Conservation (phyloP, 2,888 invertebrate species). For the Scaptomyza cyrtandrae region DNA sequence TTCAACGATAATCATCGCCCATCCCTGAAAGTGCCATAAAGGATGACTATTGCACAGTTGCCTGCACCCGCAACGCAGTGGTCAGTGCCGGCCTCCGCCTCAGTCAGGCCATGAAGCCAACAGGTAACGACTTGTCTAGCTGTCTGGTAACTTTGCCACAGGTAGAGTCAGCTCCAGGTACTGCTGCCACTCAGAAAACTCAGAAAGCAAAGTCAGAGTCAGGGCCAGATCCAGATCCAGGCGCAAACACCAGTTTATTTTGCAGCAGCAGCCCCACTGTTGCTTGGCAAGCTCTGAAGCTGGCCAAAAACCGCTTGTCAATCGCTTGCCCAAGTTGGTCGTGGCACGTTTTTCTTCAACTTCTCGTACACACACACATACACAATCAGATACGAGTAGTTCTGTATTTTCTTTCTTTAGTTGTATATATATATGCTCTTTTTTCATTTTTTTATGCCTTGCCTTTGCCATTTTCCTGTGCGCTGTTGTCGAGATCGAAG, state of each 20-base stretch:
- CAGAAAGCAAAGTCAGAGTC: constrained; percentile 17
- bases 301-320: constrained; percentile 68
- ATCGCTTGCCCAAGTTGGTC: constrained; percentile 60
- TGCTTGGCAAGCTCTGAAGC: constrained; percentile 6
- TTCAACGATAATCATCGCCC: constrained; percentile 14
- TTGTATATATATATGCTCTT: constrained; percentile 6
- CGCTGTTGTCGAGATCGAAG: constrained; percentile 64
- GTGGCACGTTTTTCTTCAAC: constrained; percentile 49
- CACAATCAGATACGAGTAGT: constrained; percentile 44
- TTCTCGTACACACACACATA: constrained; percentile 6
- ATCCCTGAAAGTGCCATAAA: constrained; percentile 33
- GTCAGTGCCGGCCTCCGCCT: neutral
- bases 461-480: constrained; percentile 24
- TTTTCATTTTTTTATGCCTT: neutral
- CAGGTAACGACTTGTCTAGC: constrained; percentile 41
- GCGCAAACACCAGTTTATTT: neutral
- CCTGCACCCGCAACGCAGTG: constrained; percentile 62
- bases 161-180: constrained; percentile 44
- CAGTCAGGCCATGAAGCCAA: neutral
- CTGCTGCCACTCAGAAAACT: constrained; percentile 43
- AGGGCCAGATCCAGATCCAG: constrained; percentile 2
- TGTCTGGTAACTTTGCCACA: constrained; percentile 53
- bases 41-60: constrained; percentile 34
- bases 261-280: neutral
- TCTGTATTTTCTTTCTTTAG: constrained; percentile 37